These are phyloP conservation scores for Scaptomyza hsui DNA, from an alignment of 1,140 invertebrate species.

Conservation along the genomic window DNA sequence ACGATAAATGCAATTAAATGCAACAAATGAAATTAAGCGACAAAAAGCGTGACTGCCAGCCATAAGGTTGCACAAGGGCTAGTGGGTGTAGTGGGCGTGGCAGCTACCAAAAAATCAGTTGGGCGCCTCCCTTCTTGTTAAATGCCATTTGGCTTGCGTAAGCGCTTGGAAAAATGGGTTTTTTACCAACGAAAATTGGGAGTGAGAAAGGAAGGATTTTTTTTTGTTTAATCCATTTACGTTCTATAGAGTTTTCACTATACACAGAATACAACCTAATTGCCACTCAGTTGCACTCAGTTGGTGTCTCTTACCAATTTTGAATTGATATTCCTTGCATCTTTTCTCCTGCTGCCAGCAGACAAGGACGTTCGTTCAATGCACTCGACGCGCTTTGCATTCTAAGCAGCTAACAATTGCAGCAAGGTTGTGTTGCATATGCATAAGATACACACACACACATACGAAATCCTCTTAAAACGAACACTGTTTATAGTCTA, in stretches of 20 bases:
- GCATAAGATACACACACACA: neutral
- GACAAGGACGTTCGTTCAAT: conserved; percentile 41
- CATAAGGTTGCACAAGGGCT: conserved; percentile 9
- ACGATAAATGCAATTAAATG: conserved; percentile 69
- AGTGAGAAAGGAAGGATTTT: too few species aligned
- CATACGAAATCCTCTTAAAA: too few species aligned
- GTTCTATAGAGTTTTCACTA: neutral
- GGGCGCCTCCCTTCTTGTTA: neutral
- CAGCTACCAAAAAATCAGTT: conserved; percentile 51
- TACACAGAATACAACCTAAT: conserved; percentile 23
- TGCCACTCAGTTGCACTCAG: conserved; percentile 1
- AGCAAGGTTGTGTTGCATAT: neutral
- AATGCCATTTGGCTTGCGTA: conserved; percentile 45
- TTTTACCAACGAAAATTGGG: conserved; percentile 3
- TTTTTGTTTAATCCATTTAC: too few species aligned
- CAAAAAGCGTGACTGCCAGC: conserved; percentile 54
- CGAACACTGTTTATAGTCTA: too few species aligned
- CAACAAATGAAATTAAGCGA: conserved; percentile 78
- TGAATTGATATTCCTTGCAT: conserved; percentile 33
- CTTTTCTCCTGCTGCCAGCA: neutral
- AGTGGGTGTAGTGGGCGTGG: conserved; percentile 18
- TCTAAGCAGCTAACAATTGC: conserved; percentile 16
- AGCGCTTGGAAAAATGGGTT: conserved; percentile 17
- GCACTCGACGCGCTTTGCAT: conserved; percentile 40
- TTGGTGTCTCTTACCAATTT: conserved; percentile 8